These are phyloP conservation scores for Semaprochilodus insignis DNA, from an alignment of 2,797 vertebrate species.

Conservation along the genomic window DNA sequence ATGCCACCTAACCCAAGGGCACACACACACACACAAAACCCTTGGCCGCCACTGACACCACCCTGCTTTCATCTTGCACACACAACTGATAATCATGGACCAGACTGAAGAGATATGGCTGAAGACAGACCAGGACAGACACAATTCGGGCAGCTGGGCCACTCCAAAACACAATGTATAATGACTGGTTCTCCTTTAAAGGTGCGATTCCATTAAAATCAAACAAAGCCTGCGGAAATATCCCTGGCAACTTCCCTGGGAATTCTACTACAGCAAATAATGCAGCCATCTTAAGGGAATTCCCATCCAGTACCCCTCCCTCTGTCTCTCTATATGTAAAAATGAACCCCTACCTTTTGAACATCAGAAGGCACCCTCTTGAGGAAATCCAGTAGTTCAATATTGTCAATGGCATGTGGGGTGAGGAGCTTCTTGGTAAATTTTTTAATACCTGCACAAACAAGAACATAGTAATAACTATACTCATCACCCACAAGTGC, in stretches of 20 bases:
- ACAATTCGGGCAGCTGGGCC: constrained; percentile 55
- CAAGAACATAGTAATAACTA: constrained; percentile 72
- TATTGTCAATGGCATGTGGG: constrained; percentile 92
- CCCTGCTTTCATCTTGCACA: constrained; percentile 64
- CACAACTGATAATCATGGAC: constrained; percentile 73
- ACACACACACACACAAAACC: constrained; percentile 56
- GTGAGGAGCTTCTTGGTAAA: constrained; percentile 97
- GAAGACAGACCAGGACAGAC: constrained; percentile 70
- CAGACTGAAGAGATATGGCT: constrained; percentile 63
- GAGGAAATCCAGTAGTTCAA: constrained; percentile 96
- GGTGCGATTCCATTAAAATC: constrained; percentile 80
- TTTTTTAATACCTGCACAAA: constrained; percentile 92
- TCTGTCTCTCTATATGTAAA: constrained; percentile 58
- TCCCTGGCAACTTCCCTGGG: constrained; percentile 75
- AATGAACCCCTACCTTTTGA: constrained; percentile 92
- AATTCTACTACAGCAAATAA: constrained; percentile 81
- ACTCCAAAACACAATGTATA: constrained; percentile 61
- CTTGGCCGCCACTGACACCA: constrained; percentile 63
- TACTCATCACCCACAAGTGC: constrained; percentile 55
- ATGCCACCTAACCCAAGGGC: constrained; percentile 69
- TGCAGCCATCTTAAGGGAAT: constrained; percentile 77
- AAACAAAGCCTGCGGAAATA: constrained; percentile 81
- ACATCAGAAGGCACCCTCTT: constrained; percentile 97
- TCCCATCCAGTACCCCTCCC: constrained; percentile 57
- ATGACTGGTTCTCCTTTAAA: constrained; percentile 67